Conservation (phyloP, 2,113 vertebrate genomes). For the Podarcis muralis region DNA sequence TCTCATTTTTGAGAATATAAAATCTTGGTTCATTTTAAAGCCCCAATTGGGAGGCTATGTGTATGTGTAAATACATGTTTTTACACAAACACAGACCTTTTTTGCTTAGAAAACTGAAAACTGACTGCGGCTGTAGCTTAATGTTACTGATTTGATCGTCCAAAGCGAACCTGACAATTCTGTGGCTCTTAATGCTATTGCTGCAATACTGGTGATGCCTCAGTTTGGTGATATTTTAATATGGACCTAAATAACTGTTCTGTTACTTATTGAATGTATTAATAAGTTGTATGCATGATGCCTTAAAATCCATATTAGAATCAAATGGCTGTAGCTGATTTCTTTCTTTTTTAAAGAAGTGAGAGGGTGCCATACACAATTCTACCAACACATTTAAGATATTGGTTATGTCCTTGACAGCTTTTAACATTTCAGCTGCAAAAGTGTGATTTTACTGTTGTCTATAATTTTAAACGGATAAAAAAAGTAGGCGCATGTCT, state of each 20-base stretch:
- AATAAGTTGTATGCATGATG: too few species aligned
- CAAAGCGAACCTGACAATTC: not conserved
- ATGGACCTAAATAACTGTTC: not conserved
- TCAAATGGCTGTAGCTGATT: not conserved
- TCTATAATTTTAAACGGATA: not conserved
- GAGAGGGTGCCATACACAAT: not conserved
- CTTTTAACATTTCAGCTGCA: not conserved
- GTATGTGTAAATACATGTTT: too few species aligned
- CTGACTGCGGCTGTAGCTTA: not conserved
- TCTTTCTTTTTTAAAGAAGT: not conserved
- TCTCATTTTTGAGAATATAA: not conserved
- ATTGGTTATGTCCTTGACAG: too few species aligned
- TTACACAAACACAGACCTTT: not conserved
- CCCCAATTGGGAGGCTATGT: not conserved
- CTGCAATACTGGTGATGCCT: not conserved
- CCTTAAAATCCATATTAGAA: not conserved
- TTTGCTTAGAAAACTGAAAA: not conserved
- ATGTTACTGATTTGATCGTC: not conserved
- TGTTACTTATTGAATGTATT: not conserved
- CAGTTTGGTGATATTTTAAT: not conserved
- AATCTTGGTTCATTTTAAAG: not conserved
- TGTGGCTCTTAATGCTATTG: not conserved
- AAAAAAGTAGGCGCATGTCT: not conserved
- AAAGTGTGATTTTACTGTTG: conserved; percentile 2
- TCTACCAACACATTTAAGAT: not conserved